Evolutionary conservation across 1,140 invertebrate species (phyloP), one percentile per base, ranked within the genome.

Genomic region (Gerris buenoi): DNA sequence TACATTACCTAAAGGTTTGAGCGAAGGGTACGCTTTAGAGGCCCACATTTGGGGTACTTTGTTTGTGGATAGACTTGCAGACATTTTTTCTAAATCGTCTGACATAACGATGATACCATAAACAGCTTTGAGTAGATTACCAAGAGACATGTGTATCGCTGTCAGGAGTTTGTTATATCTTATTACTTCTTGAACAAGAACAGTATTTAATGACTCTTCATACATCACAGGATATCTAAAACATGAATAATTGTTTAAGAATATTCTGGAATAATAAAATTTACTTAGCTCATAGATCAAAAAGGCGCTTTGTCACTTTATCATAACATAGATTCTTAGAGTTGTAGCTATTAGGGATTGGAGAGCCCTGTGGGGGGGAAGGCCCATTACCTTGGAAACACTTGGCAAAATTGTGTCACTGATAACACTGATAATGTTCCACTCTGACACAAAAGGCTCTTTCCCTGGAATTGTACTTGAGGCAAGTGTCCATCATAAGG

Each of bases 201-300:
- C 89, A 0, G 88, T 90, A 75, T 92, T 93, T 74, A 92, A 81
- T 0, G 89, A 91, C 77, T 93, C 88, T 71, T 85, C 84, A 75
- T 92, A 91, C 0, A 81, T 79, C 0, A 90, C 86, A 0, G 89
- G 89, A 74, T 88, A 91, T 69, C 86, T 89, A 62, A 25, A 56
- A 73, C 67, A 72, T 65, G 33, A 67, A 13, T 22, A 60, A 60
- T 60, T 25, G 22, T 56, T 56, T 13, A n/a, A n/a, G n/a, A n/a
- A n/a, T n/a, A n/a, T n/a, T n/a, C n/a, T n/a, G n/a, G n/a, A n/a
- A n/a, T n/a, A n/a, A n/a, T n/a, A n/a, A n/a, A n/a, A n/a, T n/a
- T n/a, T n/a, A n/a, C n/a, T n/a, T n/a, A n/a, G n/a, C n/a, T n/a
- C n/a, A n/a, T n/a, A n/a, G n/a, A n/a, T n/a, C n/a, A n/a, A n/a